Conservation (phyloP, 2,888 invertebrate species). For the Malthinus flaveolus region DNA sequence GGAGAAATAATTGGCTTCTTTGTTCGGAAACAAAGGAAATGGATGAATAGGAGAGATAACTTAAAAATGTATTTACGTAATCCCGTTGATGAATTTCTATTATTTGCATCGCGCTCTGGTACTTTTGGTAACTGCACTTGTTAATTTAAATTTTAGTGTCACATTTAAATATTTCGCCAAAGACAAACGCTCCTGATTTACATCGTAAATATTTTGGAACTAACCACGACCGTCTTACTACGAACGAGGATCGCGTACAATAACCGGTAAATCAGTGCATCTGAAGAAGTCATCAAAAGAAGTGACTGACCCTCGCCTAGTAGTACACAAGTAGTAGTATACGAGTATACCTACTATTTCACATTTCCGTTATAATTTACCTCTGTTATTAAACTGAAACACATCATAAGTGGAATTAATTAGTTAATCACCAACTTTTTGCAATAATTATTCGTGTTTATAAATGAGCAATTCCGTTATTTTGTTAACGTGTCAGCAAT, state of each 20-base stretch:
- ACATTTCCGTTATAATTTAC: conserved; percentile 14
- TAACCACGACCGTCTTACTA: conserved; percentile 10
- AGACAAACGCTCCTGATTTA: too few species aligned
- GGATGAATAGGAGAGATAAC: neutral
- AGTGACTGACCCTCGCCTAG: conserved; percentile 24
- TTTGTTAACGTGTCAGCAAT: neutral
- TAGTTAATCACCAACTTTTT: neutral
- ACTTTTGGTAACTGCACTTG: neutral
- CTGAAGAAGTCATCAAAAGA: conserved; percentile 22
- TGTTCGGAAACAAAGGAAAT: too few species aligned
- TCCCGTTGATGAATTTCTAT: conserved; percentile 47
- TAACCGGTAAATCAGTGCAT: conserved; percentile 27
- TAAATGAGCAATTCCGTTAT: neutral
- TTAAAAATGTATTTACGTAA: conserved; percentile 43
- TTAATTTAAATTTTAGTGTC: neutral
- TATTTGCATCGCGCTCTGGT: conserved; percentile 41
- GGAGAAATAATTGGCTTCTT: too few species aligned
- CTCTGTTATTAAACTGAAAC: conserved; percentile 21
- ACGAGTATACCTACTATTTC: conserved; percentile 1
- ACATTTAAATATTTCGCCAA: neutral
- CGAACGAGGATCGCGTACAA: conserved; percentile 20
- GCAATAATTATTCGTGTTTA: neutral
- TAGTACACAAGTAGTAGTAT: too few species aligned
- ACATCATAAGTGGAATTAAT: conserved; percentile 13
- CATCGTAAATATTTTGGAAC: neutral